phyloP scores from a whole-genome alignment of 1,140 invertebrate genomes.

The Drosophila nebulosa region DNA sequence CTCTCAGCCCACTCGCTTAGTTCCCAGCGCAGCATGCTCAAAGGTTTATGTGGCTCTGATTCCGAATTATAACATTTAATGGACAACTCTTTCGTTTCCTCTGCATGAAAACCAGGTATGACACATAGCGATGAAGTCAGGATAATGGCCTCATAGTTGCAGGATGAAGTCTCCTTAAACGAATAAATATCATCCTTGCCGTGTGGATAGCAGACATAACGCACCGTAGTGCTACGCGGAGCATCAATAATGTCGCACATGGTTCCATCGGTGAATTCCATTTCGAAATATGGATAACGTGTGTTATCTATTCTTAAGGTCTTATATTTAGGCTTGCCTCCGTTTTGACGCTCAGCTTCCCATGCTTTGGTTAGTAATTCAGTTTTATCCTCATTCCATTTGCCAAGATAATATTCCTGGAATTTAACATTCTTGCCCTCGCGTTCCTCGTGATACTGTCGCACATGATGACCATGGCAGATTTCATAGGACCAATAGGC shows the following conservation, averaged over 20 bases:
- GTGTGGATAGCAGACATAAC: slow-evolving; percentile 92
- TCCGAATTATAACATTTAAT: slow-evolving; percentile 90
- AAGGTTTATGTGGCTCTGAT: slow-evolving; percentile 88
- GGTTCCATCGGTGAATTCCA: slow-evolving; percentile 91
- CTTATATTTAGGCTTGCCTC: slow-evolving; percentile 81
- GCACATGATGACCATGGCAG: slow-evolving; percentile 94
- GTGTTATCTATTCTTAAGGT: slow-evolving; percentile 93
- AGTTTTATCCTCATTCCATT: slow-evolving; percentile 86
- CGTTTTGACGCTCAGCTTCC: slow-evolving; percentile 80
- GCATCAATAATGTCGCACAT: slow-evolving; percentile 94
- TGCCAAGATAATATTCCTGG: slow-evolving; percentile 92
- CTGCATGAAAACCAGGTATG: slow-evolving; percentile 94
- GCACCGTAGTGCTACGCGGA: slow-evolving; percentile 89
- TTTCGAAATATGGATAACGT: slow-evolving; percentile 91
- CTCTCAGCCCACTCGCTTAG: slow-evolving; percentile 84
- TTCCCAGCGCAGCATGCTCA: slow-evolving; percentile 87
- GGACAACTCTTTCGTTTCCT: slow-evolving; percentile 89
- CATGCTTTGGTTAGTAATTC: slow-evolving; percentile 81
- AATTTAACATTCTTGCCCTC: slow-evolving; percentile 91
- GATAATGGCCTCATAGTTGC: slow-evolving; percentile 95
- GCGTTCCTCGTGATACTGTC: slow-evolving; percentile 97
- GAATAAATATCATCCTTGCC: slow-evolving; percentile 96
- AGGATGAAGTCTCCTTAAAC: slow-evolving; percentile 95
- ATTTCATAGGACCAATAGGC: slow-evolving; percentile 99
- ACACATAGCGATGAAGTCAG: slow-evolving; percentile 91